phyloP scores from a whole-genome alignment of 1,140 invertebrate species.

The Meloidogyne floridensis region DNA sequence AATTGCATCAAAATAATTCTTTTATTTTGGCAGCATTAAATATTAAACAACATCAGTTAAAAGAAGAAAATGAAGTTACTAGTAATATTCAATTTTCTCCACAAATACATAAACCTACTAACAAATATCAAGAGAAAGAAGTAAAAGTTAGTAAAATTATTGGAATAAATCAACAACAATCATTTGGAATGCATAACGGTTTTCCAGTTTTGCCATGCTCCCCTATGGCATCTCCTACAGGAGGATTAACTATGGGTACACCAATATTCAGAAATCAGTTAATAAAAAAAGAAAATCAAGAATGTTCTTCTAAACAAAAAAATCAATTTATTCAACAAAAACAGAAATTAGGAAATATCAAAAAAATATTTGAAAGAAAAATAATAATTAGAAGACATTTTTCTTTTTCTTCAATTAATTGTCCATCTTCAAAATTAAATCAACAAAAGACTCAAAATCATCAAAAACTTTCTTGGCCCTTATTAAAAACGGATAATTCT shows the following conservation, averaged over 20 bases:
- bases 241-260: conserved; percentile 25
- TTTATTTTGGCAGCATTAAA: background rate
- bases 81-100: background rate
- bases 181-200: background rate
- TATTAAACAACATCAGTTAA: conserved; percentile 1
- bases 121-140: background rate
- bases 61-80: background rate
- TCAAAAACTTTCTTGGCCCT: conserved; percentile 28
- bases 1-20: background rate
- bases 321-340: conserved; percentile 1
- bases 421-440: background rate
- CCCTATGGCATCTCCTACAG: background rate
- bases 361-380: background rate
- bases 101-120: background rate
- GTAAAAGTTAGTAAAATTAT: background rate
- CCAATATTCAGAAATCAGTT: conserved; percentile 3
- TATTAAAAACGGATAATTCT: conserved; percentile 10
- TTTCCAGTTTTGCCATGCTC: conserved; percentile 10
- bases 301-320: background rate
- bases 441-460: background rate
- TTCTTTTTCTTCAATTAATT: background rate
- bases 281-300: conserved; percentile 3
- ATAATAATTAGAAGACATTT: background rate
- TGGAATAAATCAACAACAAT: background rate
- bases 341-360: conserved; percentile 6